phyloP scores from a whole-genome alignment of 2,888 invertebrate species.

The Sinopyrophorus schimmeli region DNA sequence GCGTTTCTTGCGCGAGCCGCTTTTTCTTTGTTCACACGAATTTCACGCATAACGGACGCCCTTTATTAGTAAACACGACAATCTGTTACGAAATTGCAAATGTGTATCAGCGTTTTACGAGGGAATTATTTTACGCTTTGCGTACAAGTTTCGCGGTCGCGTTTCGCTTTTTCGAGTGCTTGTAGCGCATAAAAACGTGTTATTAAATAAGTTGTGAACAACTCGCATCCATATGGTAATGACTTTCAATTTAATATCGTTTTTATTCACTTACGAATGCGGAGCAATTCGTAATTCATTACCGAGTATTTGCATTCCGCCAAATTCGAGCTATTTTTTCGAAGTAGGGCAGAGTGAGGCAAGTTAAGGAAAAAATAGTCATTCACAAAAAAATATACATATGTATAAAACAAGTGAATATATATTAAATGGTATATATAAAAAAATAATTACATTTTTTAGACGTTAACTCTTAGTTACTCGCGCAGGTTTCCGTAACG shows the following conservation, averaged over 20 bases:
- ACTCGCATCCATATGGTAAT: slow-evolving; percentile 19
- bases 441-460: too few species aligned
- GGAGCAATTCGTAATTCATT: slow-evolving; percentile 30
- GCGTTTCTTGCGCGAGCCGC: slow-evolving; percentile 13
- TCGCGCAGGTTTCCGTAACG: too few species aligned
- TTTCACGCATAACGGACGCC: slow-evolving; percentile 1
- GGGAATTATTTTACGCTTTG: slow-evolving; percentile 14
- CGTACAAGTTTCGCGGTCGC: slow-evolving; percentile 19
- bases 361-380: too few species aligned
- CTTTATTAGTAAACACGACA: background rate
- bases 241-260: slow-evolving; percentile 12
- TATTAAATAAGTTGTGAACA: slow-evolving; percentile 24
- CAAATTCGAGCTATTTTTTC: too few species aligned
- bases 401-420: too few species aligned
- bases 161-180: slow-evolving; percentile 3
- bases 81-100: background rate
- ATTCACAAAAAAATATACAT: too few species aligned
- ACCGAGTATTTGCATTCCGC: slow-evolving; percentile 21
- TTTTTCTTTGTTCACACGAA: slow-evolving; percentile 16
- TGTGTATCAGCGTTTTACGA: slow-evolving; percentile 10
- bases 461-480: too few species aligned
- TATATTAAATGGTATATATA: too few species aligned
- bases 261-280: slow-evolving; percentile 15
- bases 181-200: slow-evolving; percentile 12
- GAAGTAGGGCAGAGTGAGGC: too few species aligned